Conservation (phyloP, 2,797 vertebrate species). For the Helostoma temminkii region DNA sequence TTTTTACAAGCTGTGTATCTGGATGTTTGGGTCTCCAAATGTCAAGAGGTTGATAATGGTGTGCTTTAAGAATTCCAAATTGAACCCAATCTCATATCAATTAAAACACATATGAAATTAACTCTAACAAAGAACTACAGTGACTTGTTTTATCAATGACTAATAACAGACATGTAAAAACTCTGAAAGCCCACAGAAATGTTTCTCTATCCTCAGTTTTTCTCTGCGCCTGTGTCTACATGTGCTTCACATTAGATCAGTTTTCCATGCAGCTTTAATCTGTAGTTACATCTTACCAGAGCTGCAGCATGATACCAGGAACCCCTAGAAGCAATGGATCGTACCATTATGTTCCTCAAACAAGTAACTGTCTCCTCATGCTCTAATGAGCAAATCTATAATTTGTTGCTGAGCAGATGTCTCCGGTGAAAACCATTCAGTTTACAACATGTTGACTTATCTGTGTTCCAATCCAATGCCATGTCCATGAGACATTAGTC, state of each 20-base stretch:
- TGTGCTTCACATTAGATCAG: not conserved
- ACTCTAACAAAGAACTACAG: not conserved
- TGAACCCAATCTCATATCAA: too few relatives aligned
- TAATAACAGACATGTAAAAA: not conserved
- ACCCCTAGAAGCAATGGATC: constrained; percentile 69
- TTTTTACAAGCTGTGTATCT: not conserved
- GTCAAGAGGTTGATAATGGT: not conserved
- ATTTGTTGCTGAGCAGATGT: constrained; percentile 82
- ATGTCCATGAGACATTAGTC: not conserved
- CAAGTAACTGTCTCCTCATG: constrained; percentile 54
- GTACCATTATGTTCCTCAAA: constrained; percentile 65
- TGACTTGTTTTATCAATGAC: not conserved
- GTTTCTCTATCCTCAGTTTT: not conserved
- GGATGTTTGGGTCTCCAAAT: not conserved
- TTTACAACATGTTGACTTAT: constrained; percentile 77
- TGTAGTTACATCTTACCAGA: not conserved
- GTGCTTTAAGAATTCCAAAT: too few relatives aligned
- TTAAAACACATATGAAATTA: not conserved
- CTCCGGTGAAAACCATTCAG: constrained; percentile 61
- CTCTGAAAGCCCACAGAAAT: not conserved
- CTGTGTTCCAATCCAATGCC: constrained; percentile 2
- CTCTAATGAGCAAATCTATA: constrained; percentile 67
- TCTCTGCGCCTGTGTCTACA: not conserved
- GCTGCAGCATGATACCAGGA: constrained; percentile 17
- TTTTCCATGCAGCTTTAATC: constrained; percentile 2